phyloP scores from a whole-genome alignment of 1,140 invertebrate genomes.

The Piezodorus guildinii region DNA sequence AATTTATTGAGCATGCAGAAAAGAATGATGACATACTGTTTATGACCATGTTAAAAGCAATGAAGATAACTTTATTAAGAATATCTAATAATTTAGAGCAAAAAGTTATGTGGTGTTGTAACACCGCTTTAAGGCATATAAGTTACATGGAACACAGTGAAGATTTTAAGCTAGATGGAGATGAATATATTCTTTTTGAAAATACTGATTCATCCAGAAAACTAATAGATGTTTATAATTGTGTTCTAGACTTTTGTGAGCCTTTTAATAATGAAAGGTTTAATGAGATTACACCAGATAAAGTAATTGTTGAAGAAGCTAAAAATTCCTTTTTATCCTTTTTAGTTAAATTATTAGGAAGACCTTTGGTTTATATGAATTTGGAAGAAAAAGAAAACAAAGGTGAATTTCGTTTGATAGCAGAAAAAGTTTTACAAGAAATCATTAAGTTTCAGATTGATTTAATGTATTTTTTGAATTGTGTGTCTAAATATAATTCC shows the following conservation, averaged over 20 bases:
- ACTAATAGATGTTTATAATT: neutral
- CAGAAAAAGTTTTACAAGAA: neutral
- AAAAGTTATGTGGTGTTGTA: neutral
- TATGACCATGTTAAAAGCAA: neutral
- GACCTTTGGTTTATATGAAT: constrained; percentile 10
- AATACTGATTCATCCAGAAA: neutral
- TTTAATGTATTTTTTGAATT: constrained; percentile 10
- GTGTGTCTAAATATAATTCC: neutral
- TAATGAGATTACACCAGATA: neutral
- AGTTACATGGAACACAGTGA: neutral
- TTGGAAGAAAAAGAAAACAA: constrained; percentile 2
- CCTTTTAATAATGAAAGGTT: neutral
- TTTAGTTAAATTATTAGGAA: constrained; percentile 15
- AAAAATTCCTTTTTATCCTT: neutral
- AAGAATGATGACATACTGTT: constrained; percentile 1
- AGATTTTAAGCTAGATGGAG: constrained; percentile 12
- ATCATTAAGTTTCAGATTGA: neutral
- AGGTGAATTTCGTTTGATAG: neutral
- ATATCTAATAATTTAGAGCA: neutral
- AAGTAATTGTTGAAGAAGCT: neutral
- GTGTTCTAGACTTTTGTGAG: constrained; percentile 1
- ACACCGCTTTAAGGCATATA: neutral
- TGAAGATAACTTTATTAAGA: neutral
- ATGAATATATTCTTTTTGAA: constrained; percentile 1
- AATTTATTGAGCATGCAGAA: constrained; percentile 11